Conservation (phyloP, 2,113 vertebrate species). For the Trachemys scripta region DNA sequence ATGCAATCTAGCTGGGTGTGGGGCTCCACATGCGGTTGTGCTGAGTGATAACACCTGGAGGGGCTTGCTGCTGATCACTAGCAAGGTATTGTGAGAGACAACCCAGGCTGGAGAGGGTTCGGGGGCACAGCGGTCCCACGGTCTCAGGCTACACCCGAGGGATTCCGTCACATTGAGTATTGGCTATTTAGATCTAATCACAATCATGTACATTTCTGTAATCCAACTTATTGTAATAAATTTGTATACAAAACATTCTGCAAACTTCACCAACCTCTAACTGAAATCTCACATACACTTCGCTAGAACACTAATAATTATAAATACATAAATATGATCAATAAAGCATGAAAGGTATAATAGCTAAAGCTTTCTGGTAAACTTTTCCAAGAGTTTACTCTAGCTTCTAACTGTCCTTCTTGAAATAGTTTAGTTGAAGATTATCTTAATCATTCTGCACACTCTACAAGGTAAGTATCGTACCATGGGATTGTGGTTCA, state of each 20-base stretch:
- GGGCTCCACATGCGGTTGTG: no score
- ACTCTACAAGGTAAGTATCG: background rate
- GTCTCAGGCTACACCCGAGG: no score
- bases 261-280: background rate
- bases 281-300: background rate
- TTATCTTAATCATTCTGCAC: background rate
- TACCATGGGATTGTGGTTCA: conserved; percentile 7
- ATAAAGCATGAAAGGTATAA: background rate
- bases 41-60: no score
- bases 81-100: no score
- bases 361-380: background rate
- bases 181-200: background rate
- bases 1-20: no score
- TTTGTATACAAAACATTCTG: background rate
- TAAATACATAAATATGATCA: background rate
- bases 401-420: background rate
- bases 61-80: no score
- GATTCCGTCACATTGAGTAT: background rate
- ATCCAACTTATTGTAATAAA: background rate
- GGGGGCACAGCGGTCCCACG: no score
- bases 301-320: background rate
- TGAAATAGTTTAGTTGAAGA: background rate
- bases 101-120: no score
- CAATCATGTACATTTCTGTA: background rate
- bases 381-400: background rate